Conservation (phyloP, 2,888 invertebrate species). For the Zygothrica quintamaculata region DNA sequence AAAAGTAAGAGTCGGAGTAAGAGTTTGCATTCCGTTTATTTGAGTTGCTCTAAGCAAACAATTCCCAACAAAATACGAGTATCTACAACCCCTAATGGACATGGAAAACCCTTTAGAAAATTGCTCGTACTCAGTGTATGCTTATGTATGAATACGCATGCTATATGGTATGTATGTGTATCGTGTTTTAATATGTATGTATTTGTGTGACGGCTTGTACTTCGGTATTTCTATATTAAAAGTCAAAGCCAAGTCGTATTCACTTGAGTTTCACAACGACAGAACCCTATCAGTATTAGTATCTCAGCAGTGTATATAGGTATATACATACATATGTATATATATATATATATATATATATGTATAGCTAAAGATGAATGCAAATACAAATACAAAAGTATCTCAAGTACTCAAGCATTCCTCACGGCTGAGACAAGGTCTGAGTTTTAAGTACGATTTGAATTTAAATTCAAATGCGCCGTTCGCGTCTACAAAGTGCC, state of each 20-base stretch:
- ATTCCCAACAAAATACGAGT: slow-evolving; percentile 40
- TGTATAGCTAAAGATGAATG: slow-evolving; percentile 23
- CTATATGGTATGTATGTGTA: no score
- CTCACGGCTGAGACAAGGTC: slow-evolving; percentile 59
- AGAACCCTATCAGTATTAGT: no score
- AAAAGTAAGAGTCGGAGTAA: no score
- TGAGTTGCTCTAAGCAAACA: slow-evolving; percentile 50
- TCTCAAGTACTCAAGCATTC: slow-evolving; percentile 73
- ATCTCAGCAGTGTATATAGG: slow-evolving; percentile 13
- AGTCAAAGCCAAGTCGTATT: slow-evolving; percentile 56
- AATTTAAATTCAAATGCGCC: slow-evolving; percentile 73
- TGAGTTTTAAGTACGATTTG: slow-evolving; percentile 59
- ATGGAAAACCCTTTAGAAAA: slow-evolving; percentile 64
- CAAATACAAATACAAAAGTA: slow-evolving; percentile 64
- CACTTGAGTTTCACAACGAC: slow-evolving; percentile 49
- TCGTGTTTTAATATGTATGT: no score
- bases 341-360: background rate
- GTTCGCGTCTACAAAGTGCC: slow-evolving; percentile 65
- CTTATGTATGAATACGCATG: slow-evolving; percentile 1
- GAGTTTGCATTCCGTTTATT: slow-evolving; percentile 46
- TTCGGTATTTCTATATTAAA: slow-evolving; percentile 28
- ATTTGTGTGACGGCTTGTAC: background rate
- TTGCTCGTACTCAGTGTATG: slow-evolving; percentile 31
- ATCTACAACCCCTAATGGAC: slow-evolving; percentile 63
- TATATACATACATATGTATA: background rate